Evolutionary conservation across 2,888 invertebrate genomes (phyloP).

Genomic region (Kryphioiulus occultus): DNA sequence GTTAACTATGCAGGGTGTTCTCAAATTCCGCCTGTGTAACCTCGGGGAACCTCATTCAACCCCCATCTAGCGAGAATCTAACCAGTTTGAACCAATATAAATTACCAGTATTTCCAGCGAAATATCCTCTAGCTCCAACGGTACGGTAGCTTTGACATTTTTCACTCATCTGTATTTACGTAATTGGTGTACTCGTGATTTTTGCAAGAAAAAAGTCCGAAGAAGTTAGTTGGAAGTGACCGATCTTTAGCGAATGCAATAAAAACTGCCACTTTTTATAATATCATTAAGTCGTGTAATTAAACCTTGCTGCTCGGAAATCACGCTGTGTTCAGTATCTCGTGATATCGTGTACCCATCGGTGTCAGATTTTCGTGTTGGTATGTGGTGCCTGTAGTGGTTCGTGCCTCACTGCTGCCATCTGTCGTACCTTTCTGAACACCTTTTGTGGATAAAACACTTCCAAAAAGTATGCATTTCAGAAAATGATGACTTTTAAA

Average conservation of each 20-base stretch:
- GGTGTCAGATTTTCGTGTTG: neutral
- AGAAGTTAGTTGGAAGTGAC: slow-evolving; percentile 10
- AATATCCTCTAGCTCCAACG: neutral
- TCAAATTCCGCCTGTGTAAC: neutral
- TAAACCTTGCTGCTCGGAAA: neutral
- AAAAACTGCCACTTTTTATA: slow-evolving; percentile 49
- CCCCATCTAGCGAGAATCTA: neutral
- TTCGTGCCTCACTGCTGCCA: neutral
- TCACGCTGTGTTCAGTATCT: slow-evolving; percentile 1
- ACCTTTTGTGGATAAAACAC: neutral
- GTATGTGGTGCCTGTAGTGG: neutral
- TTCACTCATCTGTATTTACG: slow-evolving; percentile 9
- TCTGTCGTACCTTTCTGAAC: neutral
- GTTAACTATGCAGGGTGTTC: slow-evolving; percentile 9
- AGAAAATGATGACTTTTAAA: no score
- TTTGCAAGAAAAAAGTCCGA: neutral
- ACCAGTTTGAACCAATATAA: neutral
- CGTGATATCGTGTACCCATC: neutral
- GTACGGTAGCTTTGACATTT: neutral
- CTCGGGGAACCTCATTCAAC: neutral
- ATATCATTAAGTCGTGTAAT: neutral
- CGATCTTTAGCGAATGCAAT: slow-evolving; percentile 46
- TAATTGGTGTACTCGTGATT: slow-evolving; percentile 11
- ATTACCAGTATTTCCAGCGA: neutral
- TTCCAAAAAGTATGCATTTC: neutral